Conservation (phyloP, 2,797 vertebrate genomes). For the Champsocephalus gunnari region DNA sequence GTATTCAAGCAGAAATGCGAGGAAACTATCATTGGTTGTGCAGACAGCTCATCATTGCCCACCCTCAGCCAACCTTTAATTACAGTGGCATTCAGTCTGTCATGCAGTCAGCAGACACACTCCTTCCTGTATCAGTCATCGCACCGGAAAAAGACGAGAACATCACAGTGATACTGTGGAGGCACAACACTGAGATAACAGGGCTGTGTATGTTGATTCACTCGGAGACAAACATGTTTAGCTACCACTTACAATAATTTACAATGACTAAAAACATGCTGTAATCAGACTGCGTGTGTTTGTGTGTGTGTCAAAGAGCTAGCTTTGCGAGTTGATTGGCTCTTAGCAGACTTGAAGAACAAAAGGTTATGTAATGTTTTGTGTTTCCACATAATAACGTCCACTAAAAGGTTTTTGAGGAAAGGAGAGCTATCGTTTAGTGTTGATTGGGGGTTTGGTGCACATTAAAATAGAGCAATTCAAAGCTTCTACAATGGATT, state of each 20-base stretch:
- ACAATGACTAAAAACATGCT: slow-evolving; percentile 8
- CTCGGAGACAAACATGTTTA: slow-evolving; percentile 18
- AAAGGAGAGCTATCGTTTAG: neutral
- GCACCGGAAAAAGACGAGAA: slow-evolving; percentile 25
- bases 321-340: slow-evolving; percentile 20
- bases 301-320: slow-evolving; percentile 1
- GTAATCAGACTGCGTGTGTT: neutral
- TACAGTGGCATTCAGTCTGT: slow-evolving; percentile 54
- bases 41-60: slow-evolving; percentile 61
- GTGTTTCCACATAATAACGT: slow-evolving; percentile 20
- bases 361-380: slow-evolving; percentile 19
- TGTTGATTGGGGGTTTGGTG: slow-evolving; percentile 5
- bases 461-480: slow-evolving; percentile 24
- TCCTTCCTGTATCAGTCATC: slow-evolving; percentile 55
- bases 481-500: slow-evolving; percentile 14
- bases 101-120: slow-evolving; percentile 48
- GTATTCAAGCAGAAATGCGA: slow-evolving; percentile 51
- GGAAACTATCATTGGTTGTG: slow-evolving; percentile 46
- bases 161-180: slow-evolving; percentile 27
- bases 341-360: slow-evolving; percentile 1
- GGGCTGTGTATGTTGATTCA: neutral
- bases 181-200: slow-evolving; percentile 35
- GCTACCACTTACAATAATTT: slow-evolving; percentile 16
- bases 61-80: slow-evolving; percentile 68
- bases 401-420: slow-evolving; percentile 17